These are phyloP conservation scores for Vesta saturnalis DNA, from an alignment of 2,888 invertebrate genomes.

Conservation along the genomic window DNA sequence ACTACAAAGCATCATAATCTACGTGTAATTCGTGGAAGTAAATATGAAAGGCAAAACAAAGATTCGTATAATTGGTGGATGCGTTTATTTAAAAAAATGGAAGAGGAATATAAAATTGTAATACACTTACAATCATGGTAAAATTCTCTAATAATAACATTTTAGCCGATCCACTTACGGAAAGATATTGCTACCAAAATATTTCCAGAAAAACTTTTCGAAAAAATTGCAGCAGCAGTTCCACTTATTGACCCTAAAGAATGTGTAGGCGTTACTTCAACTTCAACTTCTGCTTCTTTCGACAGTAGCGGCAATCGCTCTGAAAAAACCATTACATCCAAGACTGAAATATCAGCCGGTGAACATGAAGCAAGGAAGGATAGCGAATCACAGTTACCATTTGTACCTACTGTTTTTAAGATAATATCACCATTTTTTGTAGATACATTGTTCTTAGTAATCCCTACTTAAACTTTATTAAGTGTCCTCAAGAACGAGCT, in stretches of 20 bases:
- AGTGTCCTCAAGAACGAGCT: slow-evolving; percentile 52
- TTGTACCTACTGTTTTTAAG: neutral
- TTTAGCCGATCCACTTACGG: slow-evolving; percentile 21
- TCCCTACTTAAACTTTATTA: slow-evolving; percentile 57
- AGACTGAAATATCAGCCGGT: too few relatives aligned
- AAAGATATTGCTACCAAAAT: slow-evolving; percentile 21
- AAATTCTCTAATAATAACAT: neutral
- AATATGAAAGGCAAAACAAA: slow-evolving; percentile 47
- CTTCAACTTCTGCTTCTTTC: too few relatives aligned
- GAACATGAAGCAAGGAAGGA: too few relatives aligned
- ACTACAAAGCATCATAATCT: slow-evolving; percentile 31
- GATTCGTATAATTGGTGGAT: slow-evolving; percentile 54
- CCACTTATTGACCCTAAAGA: neutral
- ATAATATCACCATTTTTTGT: neutral
- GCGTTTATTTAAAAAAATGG: slow-evolving; percentile 51
- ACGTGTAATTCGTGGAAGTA: slow-evolving; percentile 39
- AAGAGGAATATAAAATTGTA: slow-evolving; percentile 53
- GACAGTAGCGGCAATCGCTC: neutral
- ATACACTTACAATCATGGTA: neutral
- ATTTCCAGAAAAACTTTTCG: slow-evolving; percentile 22
- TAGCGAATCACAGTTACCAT: too few relatives aligned
- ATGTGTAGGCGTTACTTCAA: too few relatives aligned
- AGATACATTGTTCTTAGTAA: slow-evolving; percentile 41
- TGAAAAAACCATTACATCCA: neutral
- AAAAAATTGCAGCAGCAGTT: slow-evolving; percentile 20